These are phyloP conservation scores for Tetrapedia diversipes DNA, from an alignment of 2,888 invertebrate genomes.

Conservation along the genomic window DNA sequence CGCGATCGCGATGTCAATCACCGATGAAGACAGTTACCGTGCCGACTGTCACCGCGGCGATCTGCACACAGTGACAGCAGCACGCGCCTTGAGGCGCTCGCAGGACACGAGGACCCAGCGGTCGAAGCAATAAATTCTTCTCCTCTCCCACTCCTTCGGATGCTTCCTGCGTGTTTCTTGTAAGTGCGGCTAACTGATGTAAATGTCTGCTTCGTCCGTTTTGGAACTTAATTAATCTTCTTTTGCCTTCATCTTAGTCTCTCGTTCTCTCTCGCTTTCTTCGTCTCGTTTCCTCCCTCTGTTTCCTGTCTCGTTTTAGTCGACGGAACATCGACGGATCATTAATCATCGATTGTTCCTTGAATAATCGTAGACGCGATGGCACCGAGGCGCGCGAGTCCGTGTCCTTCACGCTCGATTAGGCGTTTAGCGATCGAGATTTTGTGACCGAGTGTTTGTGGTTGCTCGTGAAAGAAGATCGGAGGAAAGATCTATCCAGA, in stretches of 20 bases:
- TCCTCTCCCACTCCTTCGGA: slow-evolving; percentile 30
- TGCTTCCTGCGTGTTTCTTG: slow-evolving; percentile 61
- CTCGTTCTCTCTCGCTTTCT: not conserved
- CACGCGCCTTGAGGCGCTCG: slow-evolving; percentile 66
- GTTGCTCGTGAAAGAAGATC: no score
- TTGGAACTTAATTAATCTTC: slow-evolving; percentile 64
- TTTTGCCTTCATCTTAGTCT: no score
- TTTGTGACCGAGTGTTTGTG: not conserved
- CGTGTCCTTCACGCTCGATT: slow-evolving; percentile 9
- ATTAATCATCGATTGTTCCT: slow-evolving; percentile 58
- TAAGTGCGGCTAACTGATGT: slow-evolving; percentile 51
- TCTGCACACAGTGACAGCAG: slow-evolving; percentile 65
- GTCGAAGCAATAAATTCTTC: slow-evolving; percentile 61
- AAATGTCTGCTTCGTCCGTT: slow-evolving; percentile 56
- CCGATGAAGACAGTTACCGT: slow-evolving; percentile 70
- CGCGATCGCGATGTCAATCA: slow-evolving; percentile 75
- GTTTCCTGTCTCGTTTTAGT: not conserved
- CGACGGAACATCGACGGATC: slow-evolving; percentile 25
- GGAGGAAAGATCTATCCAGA: no score
- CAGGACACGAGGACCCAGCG: slow-evolving; percentile 43
- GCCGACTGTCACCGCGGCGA: slow-evolving; percentile 60
- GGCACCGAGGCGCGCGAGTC: not conserved
- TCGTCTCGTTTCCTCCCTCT: not conserved
- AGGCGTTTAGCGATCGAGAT: not conserved
- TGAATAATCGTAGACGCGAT: slow-evolving; percentile 21